Conservation (phyloP, 2,797 vertebrate genomes). For the Rhinella marina region DNA sequence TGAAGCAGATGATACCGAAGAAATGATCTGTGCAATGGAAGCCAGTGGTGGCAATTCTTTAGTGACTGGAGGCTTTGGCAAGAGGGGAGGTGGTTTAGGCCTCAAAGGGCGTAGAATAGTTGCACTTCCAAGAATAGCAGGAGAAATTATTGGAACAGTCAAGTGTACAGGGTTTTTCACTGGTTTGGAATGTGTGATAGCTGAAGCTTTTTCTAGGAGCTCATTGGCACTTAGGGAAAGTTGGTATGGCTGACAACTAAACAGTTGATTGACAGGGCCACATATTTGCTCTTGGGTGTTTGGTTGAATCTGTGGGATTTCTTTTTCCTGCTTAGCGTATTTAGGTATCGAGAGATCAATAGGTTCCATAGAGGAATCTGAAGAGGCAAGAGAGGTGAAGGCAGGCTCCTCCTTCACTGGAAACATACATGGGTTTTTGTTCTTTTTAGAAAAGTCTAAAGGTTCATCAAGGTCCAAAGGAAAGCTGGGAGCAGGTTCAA, state of each 20-base stretch:
- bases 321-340: slow-evolving; percentile 76
- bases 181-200: slow-evolving; percentile 73
- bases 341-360: slow-evolving; percentile 90
- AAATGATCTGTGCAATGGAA: slow-evolving; percentile 97
- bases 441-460: slow-evolving; percentile 88
- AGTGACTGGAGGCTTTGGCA: slow-evolving; percentile 82
- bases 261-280: slow-evolving; percentile 66
- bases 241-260: slow-evolving; percentile 67
- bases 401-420: slow-evolving; percentile 84
- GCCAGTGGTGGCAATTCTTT: slow-evolving; percentile 92
- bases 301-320: slow-evolving; percentile 46
- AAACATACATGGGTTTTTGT: slow-evolving; percentile 72
- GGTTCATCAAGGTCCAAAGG: slow-evolving; percentile 82
- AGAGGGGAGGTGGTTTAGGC: slow-evolving; percentile 84
- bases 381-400: slow-evolving; percentile 69
- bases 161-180: slow-evolving; percentile 76
- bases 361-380: slow-evolving; percentile 84
- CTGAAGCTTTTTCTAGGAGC: slow-evolving; percentile 68
- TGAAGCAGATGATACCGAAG: slow-evolving; percentile 89
- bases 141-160: slow-evolving; percentile 76
- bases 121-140: slow-evolving; percentile 72
- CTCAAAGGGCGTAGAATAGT: slow-evolving; percentile 80
- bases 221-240: slow-evolving; percentile 68
- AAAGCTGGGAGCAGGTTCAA: slow-evolving; percentile 80
- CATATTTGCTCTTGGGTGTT: slow-evolving; percentile 70